Percentiles rank a stretch among this genome's conserved stretches.
Evolutionary conservation across 2,888 invertebrate genomes (phyloP).

Genomic region (Shargacucullia verbasci): DNA sequence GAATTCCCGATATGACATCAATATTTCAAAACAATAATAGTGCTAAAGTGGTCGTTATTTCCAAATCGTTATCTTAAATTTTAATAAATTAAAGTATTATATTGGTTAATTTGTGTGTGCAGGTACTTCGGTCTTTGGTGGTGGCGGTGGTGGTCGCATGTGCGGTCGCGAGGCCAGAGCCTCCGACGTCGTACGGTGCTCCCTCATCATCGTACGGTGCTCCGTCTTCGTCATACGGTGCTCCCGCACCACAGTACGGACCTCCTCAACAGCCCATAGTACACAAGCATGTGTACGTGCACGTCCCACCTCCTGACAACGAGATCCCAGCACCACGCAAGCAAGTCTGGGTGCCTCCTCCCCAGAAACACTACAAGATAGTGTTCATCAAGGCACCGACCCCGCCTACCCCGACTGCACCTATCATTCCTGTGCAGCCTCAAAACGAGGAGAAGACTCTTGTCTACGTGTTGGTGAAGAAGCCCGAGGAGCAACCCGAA

Average conservation of each 20-base stretch:
- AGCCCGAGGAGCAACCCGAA: conserved; percentile 95
- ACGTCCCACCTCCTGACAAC: conserved; percentile 96
- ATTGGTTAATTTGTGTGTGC: conserved; percentile 70
- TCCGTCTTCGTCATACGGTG: conserved; percentile 86
- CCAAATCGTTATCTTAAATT: conserved; percentile 3
- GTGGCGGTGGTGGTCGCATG: conserved; percentile 80
- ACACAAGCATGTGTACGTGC: conserved; percentile 97
- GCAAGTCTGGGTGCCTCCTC: conserved; percentile 86
- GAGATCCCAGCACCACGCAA: conserved; percentile 92
- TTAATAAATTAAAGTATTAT: conserved; percentile 14
- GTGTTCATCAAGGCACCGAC: conserved; percentile 94
- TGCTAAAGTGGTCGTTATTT: conserved; percentile 45
- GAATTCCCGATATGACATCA: conserved; percentile 24
- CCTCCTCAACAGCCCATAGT: conserved; percentile 93
- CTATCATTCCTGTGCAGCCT: conserved; percentile 91
- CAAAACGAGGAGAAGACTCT: conserved; percentile 97
- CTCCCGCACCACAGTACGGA: conserved; percentile 91
- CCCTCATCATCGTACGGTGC: conserved; percentile 86
- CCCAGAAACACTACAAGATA: conserved; percentile 95
- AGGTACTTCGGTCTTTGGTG: conserved; percentile 83
- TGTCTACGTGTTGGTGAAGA: conserved; percentile 96
- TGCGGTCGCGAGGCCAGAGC: conserved; percentile 87
- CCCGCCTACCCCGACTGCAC: conserved; percentile 90
- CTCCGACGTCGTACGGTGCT: conserved; percentile 88
- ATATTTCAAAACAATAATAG: conserved; percentile 27